A percentile compares a stretch with the other conserved stretches of the same genome.
These are phyloP conservation scores for Rhagonycha lutea DNA, from an alignment of 2,888 invertebrate genomes.

Conservation along the genomic window DNA sequence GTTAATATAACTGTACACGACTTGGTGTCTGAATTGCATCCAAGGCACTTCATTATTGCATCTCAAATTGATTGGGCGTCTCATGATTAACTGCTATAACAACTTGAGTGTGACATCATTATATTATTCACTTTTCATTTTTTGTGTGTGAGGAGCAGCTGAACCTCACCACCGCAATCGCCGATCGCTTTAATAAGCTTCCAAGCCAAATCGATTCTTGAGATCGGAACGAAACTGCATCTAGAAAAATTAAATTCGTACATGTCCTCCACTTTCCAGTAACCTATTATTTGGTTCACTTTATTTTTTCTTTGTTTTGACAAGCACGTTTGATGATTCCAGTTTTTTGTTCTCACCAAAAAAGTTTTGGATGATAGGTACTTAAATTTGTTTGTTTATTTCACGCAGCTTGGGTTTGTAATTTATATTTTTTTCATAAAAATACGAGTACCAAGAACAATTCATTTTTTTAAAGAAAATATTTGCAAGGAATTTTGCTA, in stretches of 20 bases:
- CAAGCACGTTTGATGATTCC: not conserved
- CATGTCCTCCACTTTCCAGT: not conserved
- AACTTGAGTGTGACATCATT: constrained; percentile 6
- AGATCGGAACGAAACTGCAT: not conserved
- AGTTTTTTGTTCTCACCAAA: not conserved
- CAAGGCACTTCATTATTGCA: constrained; percentile 28
- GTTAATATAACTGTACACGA: constrained; percentile 35
- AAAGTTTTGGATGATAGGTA: not conserved
- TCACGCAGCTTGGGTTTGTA: not conserved
- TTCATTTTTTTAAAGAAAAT: not conserved
- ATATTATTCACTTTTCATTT: constrained; percentile 15
- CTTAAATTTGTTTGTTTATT: not conserved
- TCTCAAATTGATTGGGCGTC: constrained; percentile 24
- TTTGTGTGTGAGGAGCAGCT: not conserved
- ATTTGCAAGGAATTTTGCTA: not conserved
- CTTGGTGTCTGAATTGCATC: constrained; percentile 31
- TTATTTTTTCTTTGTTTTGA: not conserved
- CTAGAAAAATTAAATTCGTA: not conserved
- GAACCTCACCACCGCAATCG: not conserved
- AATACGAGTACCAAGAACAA: not conserved
- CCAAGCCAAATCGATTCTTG: not conserved
- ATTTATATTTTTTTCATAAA: not conserved
- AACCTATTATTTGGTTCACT: not conserved
- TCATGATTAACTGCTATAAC: constrained; percentile 22
- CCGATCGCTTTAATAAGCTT: not conserved